Conservation (phyloP, 2,797 vertebrate genomes). For the Nasua narica region DNA sequence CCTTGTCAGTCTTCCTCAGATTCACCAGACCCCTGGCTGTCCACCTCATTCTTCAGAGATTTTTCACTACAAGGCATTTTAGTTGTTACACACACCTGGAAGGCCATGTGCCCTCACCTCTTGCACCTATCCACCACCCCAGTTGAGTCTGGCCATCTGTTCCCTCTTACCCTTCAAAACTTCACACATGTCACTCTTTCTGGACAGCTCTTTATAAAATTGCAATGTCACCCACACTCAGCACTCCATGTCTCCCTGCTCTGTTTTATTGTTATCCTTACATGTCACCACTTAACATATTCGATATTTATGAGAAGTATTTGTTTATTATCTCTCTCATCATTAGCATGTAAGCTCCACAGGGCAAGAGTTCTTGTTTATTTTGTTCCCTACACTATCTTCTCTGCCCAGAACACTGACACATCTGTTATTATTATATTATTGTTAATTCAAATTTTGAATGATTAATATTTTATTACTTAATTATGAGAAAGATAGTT, state of each 20-base stretch:
- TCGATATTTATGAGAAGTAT: background rate
- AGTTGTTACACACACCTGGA: background rate
- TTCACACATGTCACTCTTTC: background rate
- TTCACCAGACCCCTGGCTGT: background rate
- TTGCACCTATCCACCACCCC: background rate
- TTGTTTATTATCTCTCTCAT: background rate
- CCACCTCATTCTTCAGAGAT: background rate
- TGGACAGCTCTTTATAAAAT: background rate
- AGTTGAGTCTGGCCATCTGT: rapidly evolving
- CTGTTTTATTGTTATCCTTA: background rate
- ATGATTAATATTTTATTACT: constrained; percentile 4
- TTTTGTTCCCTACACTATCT: background rate
- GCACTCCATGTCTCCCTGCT: rapidly evolving
- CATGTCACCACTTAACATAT: background rate
- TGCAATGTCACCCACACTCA: background rate
- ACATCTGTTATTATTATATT: background rate
- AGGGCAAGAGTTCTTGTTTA: too few species aligned
- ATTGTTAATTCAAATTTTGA: background rate
- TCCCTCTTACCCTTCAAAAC: background rate
- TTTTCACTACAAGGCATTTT: background rate
- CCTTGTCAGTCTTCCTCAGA: background rate
- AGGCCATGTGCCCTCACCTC: rapidly evolving
- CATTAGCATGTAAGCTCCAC: background rate
- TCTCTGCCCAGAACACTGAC: too few species aligned
- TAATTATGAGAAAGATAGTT: background rate